Conservation (phyloP, 1,140 invertebrate species). For the Caerostris extrusa region DNA sequence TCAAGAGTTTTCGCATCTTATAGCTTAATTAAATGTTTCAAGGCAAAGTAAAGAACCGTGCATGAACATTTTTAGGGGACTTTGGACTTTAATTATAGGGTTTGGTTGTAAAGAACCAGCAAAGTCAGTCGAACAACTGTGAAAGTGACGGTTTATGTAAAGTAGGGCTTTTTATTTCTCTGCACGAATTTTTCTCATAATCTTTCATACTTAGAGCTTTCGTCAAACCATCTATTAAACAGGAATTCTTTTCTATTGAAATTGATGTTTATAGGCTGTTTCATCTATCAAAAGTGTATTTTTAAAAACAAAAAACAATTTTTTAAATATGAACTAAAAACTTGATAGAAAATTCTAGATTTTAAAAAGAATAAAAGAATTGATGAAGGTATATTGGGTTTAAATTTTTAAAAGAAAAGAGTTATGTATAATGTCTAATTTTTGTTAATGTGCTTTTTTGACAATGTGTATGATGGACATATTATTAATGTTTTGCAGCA, state of each 20-base stretch:
- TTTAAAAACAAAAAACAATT: too few relatives aligned
- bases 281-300: too few relatives aligned
- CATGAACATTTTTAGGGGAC: background rate
- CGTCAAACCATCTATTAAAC: background rate
- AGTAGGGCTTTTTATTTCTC: background rate
- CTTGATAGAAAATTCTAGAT: too few relatives aligned
- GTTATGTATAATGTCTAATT: too few relatives aligned
- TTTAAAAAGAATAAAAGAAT: too few relatives aligned
- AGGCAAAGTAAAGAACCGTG: constrained; percentile 55
- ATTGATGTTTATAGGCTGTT: too few relatives aligned
- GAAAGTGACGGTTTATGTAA: background rate
- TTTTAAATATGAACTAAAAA: too few relatives aligned
- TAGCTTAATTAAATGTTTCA: constrained; percentile 62
- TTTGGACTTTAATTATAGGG: constrained; percentile 25
- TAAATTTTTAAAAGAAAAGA: too few relatives aligned
- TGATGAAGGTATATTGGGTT: too few relatives aligned
- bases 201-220: background rate
- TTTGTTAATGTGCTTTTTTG: too few relatives aligned
- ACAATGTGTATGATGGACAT: too few relatives aligned
- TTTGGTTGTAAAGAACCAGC: background rate
- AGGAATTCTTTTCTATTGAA: background rate
- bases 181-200: background rate
- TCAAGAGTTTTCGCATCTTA: background rate
- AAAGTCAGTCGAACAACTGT: background rate
- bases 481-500: too few relatives aligned